Base-by-base conservation (phyloP, 2,888 invertebrate species). In the Caradrina kadenii region DNA sequence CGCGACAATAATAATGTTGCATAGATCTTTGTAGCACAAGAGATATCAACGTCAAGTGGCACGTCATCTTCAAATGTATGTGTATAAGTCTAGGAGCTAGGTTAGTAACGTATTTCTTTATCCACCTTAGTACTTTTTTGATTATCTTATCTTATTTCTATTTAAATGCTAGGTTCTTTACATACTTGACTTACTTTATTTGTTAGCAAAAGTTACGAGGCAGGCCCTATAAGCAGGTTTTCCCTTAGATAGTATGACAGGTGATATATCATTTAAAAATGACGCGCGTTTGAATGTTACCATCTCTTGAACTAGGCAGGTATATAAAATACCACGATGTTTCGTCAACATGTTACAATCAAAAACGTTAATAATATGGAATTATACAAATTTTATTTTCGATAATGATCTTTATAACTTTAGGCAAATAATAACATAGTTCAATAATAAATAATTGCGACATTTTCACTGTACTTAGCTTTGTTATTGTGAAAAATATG, bases 301-400 rank as follows among this genome's bases (percentile, higher is more conserved):
- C 66, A 50, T 60, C 73, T 60, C 68, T 61, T 54, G 42, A 13
- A 71, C 82, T 73, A 45, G 0, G 1, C 6, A 15, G 15, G 45
- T 45, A 72, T 53, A 53, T 80, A 70, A 81, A 72, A 78, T 61
- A 73, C 73, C 73, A 81, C 79, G 79, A 73, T 79, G 79, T 65
- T 60, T 39, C 66, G 66, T 81, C 79, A 81, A 73, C 79, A 65
- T 63, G 62, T 65, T 77, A 74, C 56, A 76, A 84, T 71, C 39
- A 79, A 83, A 79, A 77, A 68, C 76, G 66, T 71, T 69, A 75
- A 72, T 80, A 77, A 82, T 82, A 83, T 83, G 82, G 82, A 83
- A 83, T 83, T 78, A 84, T 83, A 83, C 80, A 83, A 76, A 81
- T 76, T 76, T 79, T 81, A 72, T 76, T 82, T 82, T 71, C 69